Percentiles rank a stretch among this genome's conserved stretches.
phyloP scores from a whole-genome alignment of 2,888 invertebrate species.

The Drosophila helvetica region DNA sequence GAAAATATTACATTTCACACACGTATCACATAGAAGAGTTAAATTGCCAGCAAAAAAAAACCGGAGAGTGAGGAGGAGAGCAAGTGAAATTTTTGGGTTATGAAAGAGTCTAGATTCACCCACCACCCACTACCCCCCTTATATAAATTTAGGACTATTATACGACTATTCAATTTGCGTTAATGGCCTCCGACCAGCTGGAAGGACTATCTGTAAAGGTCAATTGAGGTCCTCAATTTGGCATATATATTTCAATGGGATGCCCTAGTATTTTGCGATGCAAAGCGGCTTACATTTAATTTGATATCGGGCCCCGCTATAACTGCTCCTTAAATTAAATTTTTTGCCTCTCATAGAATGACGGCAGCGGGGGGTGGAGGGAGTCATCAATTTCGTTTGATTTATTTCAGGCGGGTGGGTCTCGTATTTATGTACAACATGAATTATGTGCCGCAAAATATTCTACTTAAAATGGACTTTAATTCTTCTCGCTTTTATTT shows the following conservation, averaged over 20 bases:
- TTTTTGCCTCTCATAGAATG: slow-evolving; percentile 16
- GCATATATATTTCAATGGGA: slow-evolving; percentile 52
- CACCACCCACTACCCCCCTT: background rate
- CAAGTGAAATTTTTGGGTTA: slow-evolving; percentile 57
- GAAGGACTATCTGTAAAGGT: slow-evolving; percentile 14
- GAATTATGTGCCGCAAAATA: slow-evolving; percentile 10
- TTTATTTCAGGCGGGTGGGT: slow-evolving; percentile 18
- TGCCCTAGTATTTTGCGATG: slow-evolving; percentile 38
- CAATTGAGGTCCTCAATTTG: slow-evolving; percentile 1
- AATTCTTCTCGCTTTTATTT: background rate
- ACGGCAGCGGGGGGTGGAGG: background rate
- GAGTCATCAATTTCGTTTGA: slow-evolving; percentile 19
- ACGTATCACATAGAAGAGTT: slow-evolving; percentile 44
- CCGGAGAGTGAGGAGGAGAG: too few relatives aligned
- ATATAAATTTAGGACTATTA: slow-evolving; percentile 20
- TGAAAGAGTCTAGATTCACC: slow-evolving; percentile 30
- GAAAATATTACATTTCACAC: slow-evolving; percentile 51
- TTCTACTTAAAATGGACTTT: slow-evolving; percentile 1
- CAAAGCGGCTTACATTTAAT: slow-evolving; percentile 64
- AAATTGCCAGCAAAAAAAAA: slow-evolving; percentile 30
- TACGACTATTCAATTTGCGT: slow-evolving; percentile 57
- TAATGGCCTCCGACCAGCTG: slow-evolving; percentile 36
- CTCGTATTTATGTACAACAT: slow-evolving; percentile 28
- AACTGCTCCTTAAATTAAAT: slow-evolving; percentile 15
- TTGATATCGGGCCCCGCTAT: slow-evolving; percentile 19